These are phyloP conservation scores for Hydrolagus affinis DNA, from an alignment of 2,113 vertebrate genomes.

Conservation along the genomic window DNA sequence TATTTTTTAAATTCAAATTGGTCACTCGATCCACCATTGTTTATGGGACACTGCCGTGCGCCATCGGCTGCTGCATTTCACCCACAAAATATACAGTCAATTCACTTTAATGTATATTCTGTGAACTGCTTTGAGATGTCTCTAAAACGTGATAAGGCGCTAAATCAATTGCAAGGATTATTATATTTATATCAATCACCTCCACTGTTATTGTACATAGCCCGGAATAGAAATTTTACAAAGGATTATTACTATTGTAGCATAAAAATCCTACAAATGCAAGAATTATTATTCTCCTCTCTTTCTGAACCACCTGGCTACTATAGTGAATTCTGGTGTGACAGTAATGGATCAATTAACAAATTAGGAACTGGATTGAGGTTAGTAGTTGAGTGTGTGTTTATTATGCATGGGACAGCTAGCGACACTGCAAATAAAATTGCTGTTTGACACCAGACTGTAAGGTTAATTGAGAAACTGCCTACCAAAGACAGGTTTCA, in stretches of 20 bases:
- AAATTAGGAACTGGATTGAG: not conserved
- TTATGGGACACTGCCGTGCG: no score
- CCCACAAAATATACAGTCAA: no score
- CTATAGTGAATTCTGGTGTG: not conserved
- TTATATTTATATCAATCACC: not conserved
- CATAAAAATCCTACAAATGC: not conserved
- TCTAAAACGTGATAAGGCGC: not conserved
- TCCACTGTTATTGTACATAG: not conserved
- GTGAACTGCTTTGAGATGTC: no score
- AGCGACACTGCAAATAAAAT: not conserved
- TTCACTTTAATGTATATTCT: no score
- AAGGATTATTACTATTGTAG: not conserved
- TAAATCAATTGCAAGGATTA: not conserved
- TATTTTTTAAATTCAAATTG: no score
- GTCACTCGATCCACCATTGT: no score
- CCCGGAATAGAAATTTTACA: not conserved
- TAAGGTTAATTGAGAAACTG: slow-evolving; percentile 11
- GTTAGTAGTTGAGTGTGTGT: not conserved
- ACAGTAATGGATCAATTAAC: not conserved
- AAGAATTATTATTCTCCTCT: not conserved
- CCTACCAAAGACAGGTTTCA: not conserved
- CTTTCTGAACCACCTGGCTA: not conserved
- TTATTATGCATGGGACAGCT: not conserved
- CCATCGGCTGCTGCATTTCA: no score
- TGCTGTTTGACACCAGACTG: not conserved